Evolutionary conservation across 1,140 invertebrate genomes (phyloP).

Genomic region (Saccostrea cuccullata): DNA sequence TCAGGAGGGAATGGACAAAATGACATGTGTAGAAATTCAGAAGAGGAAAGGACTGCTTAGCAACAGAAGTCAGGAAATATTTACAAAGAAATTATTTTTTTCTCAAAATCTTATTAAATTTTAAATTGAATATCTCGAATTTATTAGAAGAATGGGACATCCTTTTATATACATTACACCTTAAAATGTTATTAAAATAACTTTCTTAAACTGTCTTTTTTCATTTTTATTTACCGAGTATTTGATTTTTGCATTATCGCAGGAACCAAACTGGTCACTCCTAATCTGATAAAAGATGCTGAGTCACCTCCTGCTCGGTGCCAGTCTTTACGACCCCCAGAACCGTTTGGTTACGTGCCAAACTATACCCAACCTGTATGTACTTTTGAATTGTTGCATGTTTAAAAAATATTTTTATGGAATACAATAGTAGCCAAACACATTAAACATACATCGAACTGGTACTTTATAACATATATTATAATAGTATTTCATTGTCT

Average conservation of each 20-base stretch:
- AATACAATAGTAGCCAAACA: not conserved
- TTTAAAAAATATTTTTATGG: not conserved
- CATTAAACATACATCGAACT: not conserved
- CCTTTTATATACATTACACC: no score
- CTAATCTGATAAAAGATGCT: slow-evolving; percentile 43
- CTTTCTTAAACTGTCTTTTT: no score
- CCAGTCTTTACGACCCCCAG: slow-evolving; percentile 42
- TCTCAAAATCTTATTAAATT: no score
- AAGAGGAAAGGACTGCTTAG: slow-evolving; percentile 37
- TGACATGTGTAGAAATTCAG: slow-evolving; percentile 51
- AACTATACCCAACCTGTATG: slow-evolving; percentile 57
- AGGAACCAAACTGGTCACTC: slow-evolving; percentile 52
- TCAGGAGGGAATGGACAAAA: slow-evolving; percentile 48
- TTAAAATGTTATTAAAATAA: no score
- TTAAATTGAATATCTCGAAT: no score
- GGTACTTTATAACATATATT: no score
- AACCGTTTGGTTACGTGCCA: slow-evolving; percentile 50
- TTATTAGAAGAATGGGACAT: no score
- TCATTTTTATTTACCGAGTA: no score
- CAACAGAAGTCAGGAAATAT: slow-evolving; percentile 29
- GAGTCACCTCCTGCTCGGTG: slow-evolving; percentile 53
- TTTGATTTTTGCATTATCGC: not conserved
- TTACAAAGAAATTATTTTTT: not conserved
- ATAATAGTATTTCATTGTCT: no score
- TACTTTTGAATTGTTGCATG: not conserved